A percentile compares a stretch with the other conserved stretches of the same genome.
phyloP scores from a whole-genome alignment of 2,797 vertebrate genomes.

The Taenioides sp. region DNA sequence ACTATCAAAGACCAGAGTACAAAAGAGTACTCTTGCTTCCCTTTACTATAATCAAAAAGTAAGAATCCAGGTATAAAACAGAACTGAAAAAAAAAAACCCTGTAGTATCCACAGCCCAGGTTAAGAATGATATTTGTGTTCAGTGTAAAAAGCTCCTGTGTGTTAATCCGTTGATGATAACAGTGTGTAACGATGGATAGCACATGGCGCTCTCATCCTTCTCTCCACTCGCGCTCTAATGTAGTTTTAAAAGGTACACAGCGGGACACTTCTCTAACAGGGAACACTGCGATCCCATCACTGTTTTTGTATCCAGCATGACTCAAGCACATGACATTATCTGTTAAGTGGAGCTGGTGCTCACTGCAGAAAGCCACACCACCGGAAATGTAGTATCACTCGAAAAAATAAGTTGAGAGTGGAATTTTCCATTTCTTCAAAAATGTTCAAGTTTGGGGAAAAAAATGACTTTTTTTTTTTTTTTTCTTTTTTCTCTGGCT shows the following conservation, averaged over 20 bases:
- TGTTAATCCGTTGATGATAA: conserved; percentile 32
- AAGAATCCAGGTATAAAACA: neutral
- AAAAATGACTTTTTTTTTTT: too few species aligned
- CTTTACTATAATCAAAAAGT: too few species aligned
- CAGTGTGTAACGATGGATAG: conserved; percentile 25
- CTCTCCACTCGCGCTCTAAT: conserved; percentile 2
- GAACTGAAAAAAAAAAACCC: neutral
- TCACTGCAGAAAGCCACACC: conserved; percentile 37
- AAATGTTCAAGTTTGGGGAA: neutral
- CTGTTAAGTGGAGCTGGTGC: conserved; percentile 39
- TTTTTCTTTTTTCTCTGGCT: too few species aligned
- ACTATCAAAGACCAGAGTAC: too few species aligned
- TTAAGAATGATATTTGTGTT: neutral
- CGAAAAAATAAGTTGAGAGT: neutral
- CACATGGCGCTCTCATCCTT: conserved; percentile 31
- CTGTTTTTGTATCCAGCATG: conserved; percentile 36
- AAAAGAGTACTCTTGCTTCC: too few species aligned
- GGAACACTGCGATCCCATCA: conserved; percentile 45
- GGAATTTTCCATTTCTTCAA: neutral
- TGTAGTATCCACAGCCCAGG: neutral
- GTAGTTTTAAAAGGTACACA: conserved; percentile 31
- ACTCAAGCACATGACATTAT: conserved; percentile 52
- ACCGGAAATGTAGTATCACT: conserved; percentile 28
- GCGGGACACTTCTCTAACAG: conserved; percentile 14
- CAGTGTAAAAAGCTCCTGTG: neutral